These are phyloP conservation scores for Gymnarchus niloticus DNA, from an alignment of 2,113 vertebrate species.

Conservation along the genomic window DNA sequence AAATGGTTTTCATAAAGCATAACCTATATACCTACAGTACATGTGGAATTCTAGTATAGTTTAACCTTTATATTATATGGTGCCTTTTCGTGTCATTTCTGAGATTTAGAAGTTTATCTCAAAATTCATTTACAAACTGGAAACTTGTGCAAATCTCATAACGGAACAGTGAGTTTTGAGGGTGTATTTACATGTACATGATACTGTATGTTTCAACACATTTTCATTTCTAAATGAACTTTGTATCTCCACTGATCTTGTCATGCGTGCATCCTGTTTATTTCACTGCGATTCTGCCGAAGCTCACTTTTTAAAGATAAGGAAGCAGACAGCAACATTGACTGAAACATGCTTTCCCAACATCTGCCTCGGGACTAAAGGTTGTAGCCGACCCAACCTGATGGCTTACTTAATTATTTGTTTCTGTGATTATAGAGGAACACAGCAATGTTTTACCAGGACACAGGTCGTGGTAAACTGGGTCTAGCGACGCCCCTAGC, in stretches of 20 bases:
- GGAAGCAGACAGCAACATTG: neutral
- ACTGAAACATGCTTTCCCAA: neutral
- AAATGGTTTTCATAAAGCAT: constrained; percentile 29
- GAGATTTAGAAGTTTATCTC: neutral
- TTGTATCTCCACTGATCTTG: neutral
- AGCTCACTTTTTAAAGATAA: too few species aligned
- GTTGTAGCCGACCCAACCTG: too few species aligned
- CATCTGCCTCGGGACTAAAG: too few species aligned
- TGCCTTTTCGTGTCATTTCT: too few species aligned
- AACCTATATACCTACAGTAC: too few species aligned
- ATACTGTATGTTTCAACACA: neutral
- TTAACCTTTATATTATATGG: neutral
- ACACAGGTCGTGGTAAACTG: too few species aligned
- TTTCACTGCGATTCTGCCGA: neutral
- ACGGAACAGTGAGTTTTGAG: too few species aligned
- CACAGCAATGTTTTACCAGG: too few species aligned
- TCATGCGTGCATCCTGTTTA: neutral
- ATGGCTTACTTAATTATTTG: too few species aligned
- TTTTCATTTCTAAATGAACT: neutral
- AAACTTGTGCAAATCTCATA: neutral
- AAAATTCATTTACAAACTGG: neutral
- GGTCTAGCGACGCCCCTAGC: too few species aligned
- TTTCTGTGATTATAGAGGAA: too few species aligned
- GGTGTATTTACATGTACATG: neutral
- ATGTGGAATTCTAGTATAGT: neutral